Evolutionary conservation across 64 coral and sea anemone species (phyloP), one percentile per base, ranked within the genome.

Genomic region (Platygyra sinensis): DNA sequence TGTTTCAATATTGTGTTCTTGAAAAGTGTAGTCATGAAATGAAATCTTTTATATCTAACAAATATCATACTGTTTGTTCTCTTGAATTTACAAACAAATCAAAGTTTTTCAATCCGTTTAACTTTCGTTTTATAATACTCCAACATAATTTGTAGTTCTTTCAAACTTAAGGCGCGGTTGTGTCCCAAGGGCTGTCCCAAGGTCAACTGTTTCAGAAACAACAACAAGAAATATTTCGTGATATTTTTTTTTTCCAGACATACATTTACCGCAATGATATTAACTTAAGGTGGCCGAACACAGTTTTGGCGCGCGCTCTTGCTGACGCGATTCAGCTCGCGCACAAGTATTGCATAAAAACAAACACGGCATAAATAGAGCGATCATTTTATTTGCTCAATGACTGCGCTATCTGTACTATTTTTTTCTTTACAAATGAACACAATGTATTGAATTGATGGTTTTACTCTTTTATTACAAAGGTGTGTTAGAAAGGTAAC

Each of bases 41-140:
- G 29, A 85, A 72, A 83, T 69, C 38, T 62, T 63, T 52, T 52
- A 52, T 33, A n/a, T 50, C 62, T 67, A 52, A 22, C 6, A 33
- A 85, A 85, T 85, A 85, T 85, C 63, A 85, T 85, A 69, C 10
- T 69, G 81, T 85, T 85, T 85, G 81, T 8, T 7, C 81, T 51
- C 81, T 85, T 85, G 62, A 85, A 74, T 74, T 74, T 74, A 74
- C 72, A 74, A 74, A 74, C 72, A 74, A 74, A 74, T 74, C 72
- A 67, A 67, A 25, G 64, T 25, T 67, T 67, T 67, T 67, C 33
- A 18, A 74, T 33, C 31, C 29, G 7, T 18, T 36, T 74, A 32
- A 74, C 31, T 74, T 30, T 74, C 31, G 30, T 13, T 3, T 32
- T 74, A 11, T 74, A 18, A 74, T 74, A 74, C 16, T 74, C 25